phyloP scores from a whole-genome alignment of 2,888 invertebrate species.

The Epicampocera succincta region DNA sequence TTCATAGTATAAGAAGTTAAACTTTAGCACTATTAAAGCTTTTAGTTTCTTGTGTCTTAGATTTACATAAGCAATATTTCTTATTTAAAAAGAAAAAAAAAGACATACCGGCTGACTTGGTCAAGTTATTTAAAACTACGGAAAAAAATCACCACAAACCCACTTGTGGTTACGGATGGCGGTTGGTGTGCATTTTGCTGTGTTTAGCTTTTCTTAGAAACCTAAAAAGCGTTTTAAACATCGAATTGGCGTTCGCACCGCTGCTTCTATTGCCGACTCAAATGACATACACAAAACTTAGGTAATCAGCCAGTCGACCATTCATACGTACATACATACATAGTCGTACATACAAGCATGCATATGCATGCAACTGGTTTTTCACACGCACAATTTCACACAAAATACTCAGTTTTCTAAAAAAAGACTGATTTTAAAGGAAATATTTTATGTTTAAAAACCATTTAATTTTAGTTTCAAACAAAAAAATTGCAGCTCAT shows the following conservation, averaged over 20 bases:
- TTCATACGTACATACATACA: not conserved
- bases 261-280: conserved; percentile 13
- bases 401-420: conserved; percentile 46
- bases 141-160: conserved; percentile 57
- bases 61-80: conserved; percentile 54
- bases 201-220: conserved; percentile 58
- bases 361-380: conserved; percentile 55
- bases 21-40: not conserved
- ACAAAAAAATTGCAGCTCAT: conserved; percentile 28
- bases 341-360: too few species aligned
- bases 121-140: conserved; percentile 31
- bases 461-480: conserved; percentile 1
- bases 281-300: conserved; percentile 60
- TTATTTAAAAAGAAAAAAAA: conserved; percentile 18
- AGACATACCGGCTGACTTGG: conserved; percentile 22
- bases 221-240: conserved; percentile 43
- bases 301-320: conserved; percentile 51
- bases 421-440: conserved; percentile 33
- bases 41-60: not conserved
- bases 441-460: conserved; percentile 27
- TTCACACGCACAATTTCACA: conserved; percentile 69
- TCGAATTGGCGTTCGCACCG: conserved; percentile 3
- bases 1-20: conserved; percentile 19
- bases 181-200: not conserved
- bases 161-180: conserved; percentile 39